Evolutionary conservation across 2,113 vertebrate species (phyloP).

Genomic region (Aegithalos caudatus): DNA sequence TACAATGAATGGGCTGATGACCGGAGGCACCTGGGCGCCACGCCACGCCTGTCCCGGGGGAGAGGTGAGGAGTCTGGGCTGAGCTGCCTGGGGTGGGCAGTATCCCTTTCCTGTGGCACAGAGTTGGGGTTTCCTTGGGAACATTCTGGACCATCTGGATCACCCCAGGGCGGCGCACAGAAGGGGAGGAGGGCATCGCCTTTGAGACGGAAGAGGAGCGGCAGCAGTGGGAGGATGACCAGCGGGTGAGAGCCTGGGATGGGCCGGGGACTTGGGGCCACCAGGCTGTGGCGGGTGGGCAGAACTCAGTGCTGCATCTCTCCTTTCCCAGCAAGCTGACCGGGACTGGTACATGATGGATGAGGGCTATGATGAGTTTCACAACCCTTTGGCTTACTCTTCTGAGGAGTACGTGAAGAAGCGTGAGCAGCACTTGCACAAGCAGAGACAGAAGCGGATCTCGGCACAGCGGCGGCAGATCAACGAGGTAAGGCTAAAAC

Average conservation of each 20-base stretch:
- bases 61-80: slow-evolving; percentile 77
- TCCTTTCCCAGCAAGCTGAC: slow-evolving; percentile 88
- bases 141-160: background rate
- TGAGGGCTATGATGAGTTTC: slow-evolving; percentile 94
- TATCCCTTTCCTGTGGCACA: accelerated
- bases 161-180: slow-evolving; percentile 76
- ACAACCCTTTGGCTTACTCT: slow-evolving; percentile 91
- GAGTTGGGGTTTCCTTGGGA: background rate
- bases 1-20: slow-evolving; percentile 98
- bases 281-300: accelerated
- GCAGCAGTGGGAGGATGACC: slow-evolving; percentile 95
- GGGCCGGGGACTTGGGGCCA: background rate
- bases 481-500: slow-evolving; percentile 81
- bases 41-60: slow-evolving; percentile 90
- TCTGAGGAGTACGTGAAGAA: slow-evolving; percentile 94
- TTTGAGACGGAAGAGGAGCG: slow-evolving; percentile 92
- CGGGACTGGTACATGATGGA: slow-evolving; percentile 99
- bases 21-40: slow-evolving; percentile 87
- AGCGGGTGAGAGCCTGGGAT: slow-evolving; percentile 75
- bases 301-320: background rate
- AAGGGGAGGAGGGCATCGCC: slow-evolving; percentile 82
- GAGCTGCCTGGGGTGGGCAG: background rate
- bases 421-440: slow-evolving; percentile 93
- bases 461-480: slow-evolving; percentile 95
- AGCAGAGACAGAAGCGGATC: slow-evolving; percentile 96